Evolutionary conservation across 2,888 invertebrate genomes (phyloP).

Genomic region (Drosophila macrospina): DNA sequence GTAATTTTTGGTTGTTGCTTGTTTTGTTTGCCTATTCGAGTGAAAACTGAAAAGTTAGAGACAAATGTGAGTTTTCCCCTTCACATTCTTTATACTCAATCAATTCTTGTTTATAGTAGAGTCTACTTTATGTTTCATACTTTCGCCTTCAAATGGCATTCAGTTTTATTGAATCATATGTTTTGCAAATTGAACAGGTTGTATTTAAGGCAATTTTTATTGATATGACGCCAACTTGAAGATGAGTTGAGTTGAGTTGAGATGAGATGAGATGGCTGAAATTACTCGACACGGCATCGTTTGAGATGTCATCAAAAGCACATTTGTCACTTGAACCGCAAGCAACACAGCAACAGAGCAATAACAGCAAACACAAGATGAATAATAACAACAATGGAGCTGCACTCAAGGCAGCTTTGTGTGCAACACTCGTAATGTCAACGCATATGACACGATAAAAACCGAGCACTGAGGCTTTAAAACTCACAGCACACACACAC

Average conservation of each 20-base stretch:
- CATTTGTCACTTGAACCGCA: conserved; percentile 58
- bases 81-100: conserved; percentile 29
- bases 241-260: too few species aligned
- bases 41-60: conserved; percentile 25
- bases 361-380: conserved; percentile 26
- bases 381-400: conserved; percentile 32
- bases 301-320: conserved; percentile 74
- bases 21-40: conserved; percentile 19
- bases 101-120: conserved; percentile 24
- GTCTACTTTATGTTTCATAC: conserved; percentile 7
- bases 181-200: conserved; percentile 38
- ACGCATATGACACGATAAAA: conserved; percentile 39
- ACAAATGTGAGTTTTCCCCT: conserved; percentile 13
- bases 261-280: not conserved
- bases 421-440: conserved; percentile 49
- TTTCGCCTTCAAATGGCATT: not conserved
- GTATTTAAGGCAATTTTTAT: conserved; percentile 14
- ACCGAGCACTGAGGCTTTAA: conserved; percentile 52
- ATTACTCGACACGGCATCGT: conserved; percentile 23
- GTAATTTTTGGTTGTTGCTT: conserved; percentile 32
- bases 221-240: conserved; percentile 8
- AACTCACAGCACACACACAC: conserved; percentile 35
- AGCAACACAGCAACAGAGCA: conserved; percentile 31
- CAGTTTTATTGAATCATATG: conserved; percentile 32
- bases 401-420: conserved; percentile 51